phyloP scores from a whole-genome alignment of 2,888 invertebrate genomes.

The Nemotelus nigrinus region DNA sequence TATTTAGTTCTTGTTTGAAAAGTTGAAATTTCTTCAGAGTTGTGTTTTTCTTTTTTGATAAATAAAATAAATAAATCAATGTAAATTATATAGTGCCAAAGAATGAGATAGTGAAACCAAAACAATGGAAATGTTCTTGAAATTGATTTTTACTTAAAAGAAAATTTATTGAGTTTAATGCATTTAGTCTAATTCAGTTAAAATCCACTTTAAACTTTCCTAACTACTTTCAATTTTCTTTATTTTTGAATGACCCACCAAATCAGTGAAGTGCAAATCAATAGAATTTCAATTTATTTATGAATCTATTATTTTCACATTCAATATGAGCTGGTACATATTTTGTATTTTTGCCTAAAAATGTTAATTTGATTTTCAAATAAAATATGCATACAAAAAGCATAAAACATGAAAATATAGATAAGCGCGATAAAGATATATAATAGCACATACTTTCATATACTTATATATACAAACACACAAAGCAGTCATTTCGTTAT shows the following conservation, averaged over 20 bases:
- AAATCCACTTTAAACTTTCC: neutral
- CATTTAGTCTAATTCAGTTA: neutral
- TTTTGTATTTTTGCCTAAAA: too few relatives aligned
- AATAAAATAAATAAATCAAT: slow-evolving; percentile 15
- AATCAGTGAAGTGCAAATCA: neutral
- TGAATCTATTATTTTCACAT: too few relatives aligned
- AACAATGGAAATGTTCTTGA: neutral
- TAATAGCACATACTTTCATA: too few relatives aligned
- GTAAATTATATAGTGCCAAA: slow-evolving; percentile 34
- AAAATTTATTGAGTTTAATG: neutral
- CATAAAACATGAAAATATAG: neutral
- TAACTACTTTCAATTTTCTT: neutral
- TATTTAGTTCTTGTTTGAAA: slow-evolving; percentile 7
- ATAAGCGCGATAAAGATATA: too few relatives aligned
- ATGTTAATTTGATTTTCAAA: neutral
- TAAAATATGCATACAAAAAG: neutral
- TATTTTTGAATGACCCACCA: slow-evolving; percentile 20
- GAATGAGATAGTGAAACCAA: slow-evolving; percentile 36
- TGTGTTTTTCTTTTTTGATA: slow-evolving; percentile 19
- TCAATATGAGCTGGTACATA: too few relatives aligned
- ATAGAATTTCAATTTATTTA: too few relatives aligned
- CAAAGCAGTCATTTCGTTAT: slow-evolving; percentile 20
- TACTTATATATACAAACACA: neutral
- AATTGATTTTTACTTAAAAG: too few relatives aligned
- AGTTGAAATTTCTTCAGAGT: slow-evolving; percentile 9